Percentiles rank a stretch among this genome's conserved stretches.
Evolutionary conservation across 2,113 vertebrate genomes (phyloP).

Genomic region (Emydocephalus ijimae): DNA sequence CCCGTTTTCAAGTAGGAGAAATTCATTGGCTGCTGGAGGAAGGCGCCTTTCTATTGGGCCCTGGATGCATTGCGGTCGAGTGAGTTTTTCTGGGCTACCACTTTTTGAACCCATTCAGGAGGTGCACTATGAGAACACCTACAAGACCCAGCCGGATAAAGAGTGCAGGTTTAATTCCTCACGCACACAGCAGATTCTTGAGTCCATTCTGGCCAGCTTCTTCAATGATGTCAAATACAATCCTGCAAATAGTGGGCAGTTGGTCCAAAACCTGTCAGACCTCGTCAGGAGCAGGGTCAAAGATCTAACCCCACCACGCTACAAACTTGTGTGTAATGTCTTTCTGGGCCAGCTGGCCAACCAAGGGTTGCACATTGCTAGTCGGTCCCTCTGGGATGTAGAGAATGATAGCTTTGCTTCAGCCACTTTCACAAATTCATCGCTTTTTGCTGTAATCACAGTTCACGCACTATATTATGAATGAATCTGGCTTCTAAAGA

Average conservation of each 20-base stretch:
- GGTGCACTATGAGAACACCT: conserved; percentile 61
- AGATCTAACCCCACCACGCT: conserved; percentile 69
- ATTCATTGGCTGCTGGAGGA: conserved; percentile 55
- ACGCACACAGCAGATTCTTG: conserved; percentile 53
- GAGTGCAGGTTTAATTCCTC: conserved; percentile 57
- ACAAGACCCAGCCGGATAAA: conserved; percentile 54
- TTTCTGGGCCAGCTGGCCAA: conserved; percentile 68
- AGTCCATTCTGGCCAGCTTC: conserved; percentile 41
- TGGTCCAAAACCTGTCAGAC: conserved; percentile 66
- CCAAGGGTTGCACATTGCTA: conserved; percentile 70
- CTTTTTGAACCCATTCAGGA: conserved; percentile 57
- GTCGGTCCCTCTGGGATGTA: conserved; percentile 68
- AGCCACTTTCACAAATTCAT: conserved; percentile 65
- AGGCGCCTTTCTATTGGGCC: conserved; percentile 67
- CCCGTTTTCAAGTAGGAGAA: conserved; percentile 60
- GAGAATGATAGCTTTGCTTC: conserved; percentile 66
- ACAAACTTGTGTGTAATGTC: conserved; percentile 77
- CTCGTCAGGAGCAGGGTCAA: conserved; percentile 60
- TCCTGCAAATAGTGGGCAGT: conserved; percentile 21
- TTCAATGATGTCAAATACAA: conserved; percentile 57
- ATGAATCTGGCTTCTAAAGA: conserved; percentile 38
- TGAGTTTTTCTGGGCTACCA: conserved; percentile 75
- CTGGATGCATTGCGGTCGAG: conserved; percentile 56
- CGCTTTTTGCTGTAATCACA: conserved; percentile 73
- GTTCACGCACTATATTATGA: conserved; percentile 75